Base-by-base conservation (phyloP, 1,140 invertebrate genomes). In the Sycophila sp. region DNA sequence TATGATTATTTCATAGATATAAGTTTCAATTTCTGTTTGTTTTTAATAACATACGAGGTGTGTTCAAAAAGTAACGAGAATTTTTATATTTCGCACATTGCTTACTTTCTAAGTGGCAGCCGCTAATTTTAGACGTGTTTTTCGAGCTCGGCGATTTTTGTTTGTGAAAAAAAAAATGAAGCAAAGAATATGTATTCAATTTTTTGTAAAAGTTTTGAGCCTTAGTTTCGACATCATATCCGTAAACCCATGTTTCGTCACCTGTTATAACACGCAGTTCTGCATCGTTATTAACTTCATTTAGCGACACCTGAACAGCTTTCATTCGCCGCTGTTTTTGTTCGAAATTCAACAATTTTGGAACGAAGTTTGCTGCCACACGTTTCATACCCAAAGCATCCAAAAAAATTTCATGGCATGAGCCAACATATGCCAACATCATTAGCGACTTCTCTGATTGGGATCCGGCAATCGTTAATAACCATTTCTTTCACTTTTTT, bases 351-450 rank as follows among this genome's bases (percentile, higher is more conserved):
- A 22, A 83, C 64, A 84, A 79, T 65, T 73, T 74, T 58, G 83
- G 81, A 62, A 82, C 86, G 68, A 83, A 83, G 42, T 92, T 92
- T 81, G 91, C 47, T 51, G 47, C 13, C 47, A 51, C 47, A 19
- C 47, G 19, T 69, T 55, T 65, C 69, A 73, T 74, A 45, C 56
- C 49, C 58, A 73, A 73, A 75, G 73, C 38, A 72, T 75, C 42
- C 17, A 40, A 42, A 65, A 75, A 73, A 73, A 77, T 71, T 53
- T 22, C 60, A 30, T 72, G 69, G 49, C 69, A 71, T 58, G 69
- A 71, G 62, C 67, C 69, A 34, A 69, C 10, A 71, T 71, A 73
- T 71, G 49, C 64, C 34, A 70, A 74, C 53, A 72, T 77, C 71
- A 5, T 76, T 55, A 72, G 67, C 56, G 38, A 77, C 71, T 73